phyloP scores from a whole-genome alignment of 2,888 invertebrate species.

The Camptogramma bilineatum region DNA sequence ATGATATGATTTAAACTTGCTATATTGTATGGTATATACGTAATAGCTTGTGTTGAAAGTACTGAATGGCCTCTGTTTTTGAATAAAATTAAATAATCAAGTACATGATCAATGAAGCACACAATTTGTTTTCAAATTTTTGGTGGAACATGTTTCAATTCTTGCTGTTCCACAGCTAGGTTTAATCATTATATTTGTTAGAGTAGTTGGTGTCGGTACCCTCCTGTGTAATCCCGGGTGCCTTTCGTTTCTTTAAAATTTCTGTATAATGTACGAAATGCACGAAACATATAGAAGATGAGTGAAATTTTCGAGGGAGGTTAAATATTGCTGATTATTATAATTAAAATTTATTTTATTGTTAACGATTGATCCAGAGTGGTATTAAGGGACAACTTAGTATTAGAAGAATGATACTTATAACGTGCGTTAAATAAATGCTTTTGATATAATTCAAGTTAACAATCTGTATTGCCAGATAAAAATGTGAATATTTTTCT shows the following conservation, averaged over 20 bases:
- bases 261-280: conserved; percentile 95
- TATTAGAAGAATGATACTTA: conserved; percentile 74
- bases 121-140: conserved; percentile 54
- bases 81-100: background rate
- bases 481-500: conserved; percentile 86
- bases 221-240: conserved; percentile 83
- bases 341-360: conserved; percentile 82
- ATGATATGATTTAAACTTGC: background rate
- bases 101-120: conserved; percentile 60
- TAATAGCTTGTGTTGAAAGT: background rate
- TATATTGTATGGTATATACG: background rate
- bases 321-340: conserved; percentile 69
- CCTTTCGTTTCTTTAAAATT: conserved; percentile 81
- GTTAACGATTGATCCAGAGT: conserved; percentile 78
- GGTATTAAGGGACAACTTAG: conserved; percentile 80
- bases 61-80: background rate
- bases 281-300: conserved; percentile 95
- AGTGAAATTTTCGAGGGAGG: conserved; percentile 72
- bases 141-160: conserved; percentile 61
- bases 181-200: conserved; percentile 83
- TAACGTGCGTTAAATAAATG: conserved; percentile 67
- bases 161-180: conserved; percentile 72
- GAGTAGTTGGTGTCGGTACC: conserved; percentile 84
- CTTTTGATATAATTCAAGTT: conserved; percentile 79
- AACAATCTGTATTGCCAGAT: conserved; percentile 85